These are phyloP conservation scores for Larimichthys crocea DNA, from an alignment of 2,113 vertebrate species.

Conservation along the genomic window DNA sequence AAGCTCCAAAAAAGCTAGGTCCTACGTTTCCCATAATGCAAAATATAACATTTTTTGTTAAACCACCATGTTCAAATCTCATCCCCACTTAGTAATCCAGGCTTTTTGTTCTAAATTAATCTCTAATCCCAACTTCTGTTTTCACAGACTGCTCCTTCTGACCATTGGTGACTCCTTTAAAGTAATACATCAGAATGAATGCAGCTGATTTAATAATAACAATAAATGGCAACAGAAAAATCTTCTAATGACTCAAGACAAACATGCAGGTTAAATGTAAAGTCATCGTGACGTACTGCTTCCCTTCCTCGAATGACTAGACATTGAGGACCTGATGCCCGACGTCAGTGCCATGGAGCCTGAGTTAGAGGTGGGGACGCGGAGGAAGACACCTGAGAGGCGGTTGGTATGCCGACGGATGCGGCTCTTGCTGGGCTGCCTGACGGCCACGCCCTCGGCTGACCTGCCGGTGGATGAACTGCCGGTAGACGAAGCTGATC, in stretches of 20 bases:
- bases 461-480: constrained; percentile 65
- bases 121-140: background rate
- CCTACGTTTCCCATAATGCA: background rate
- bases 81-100: background rate
- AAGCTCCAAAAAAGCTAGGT: background rate
- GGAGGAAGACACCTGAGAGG: constrained; percentile 83
- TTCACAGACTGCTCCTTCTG: too few species aligned
- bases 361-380: constrained; percentile 49
- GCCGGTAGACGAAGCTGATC: constrained; percentile 76
- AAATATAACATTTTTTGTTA: too few species aligned
- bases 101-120: background rate
- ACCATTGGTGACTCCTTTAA: background rate
- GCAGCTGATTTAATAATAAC: background rate
- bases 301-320: constrained; percentile 61
- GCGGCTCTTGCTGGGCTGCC: constrained; percentile 80
- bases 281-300: constrained; percentile 61
- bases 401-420: constrained; percentile 82
- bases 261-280: constrained; percentile 5
- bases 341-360: constrained; percentile 55
- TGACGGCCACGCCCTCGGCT: constrained; percentile 65
- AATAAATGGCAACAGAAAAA: background rate
- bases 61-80: background rate
- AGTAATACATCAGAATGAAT: background rate
- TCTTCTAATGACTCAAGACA: background rate
- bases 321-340: constrained; percentile 58